Conservation (phyloP, 2,888 invertebrate genomes). For the Megalurothrips usitatus region DNA sequence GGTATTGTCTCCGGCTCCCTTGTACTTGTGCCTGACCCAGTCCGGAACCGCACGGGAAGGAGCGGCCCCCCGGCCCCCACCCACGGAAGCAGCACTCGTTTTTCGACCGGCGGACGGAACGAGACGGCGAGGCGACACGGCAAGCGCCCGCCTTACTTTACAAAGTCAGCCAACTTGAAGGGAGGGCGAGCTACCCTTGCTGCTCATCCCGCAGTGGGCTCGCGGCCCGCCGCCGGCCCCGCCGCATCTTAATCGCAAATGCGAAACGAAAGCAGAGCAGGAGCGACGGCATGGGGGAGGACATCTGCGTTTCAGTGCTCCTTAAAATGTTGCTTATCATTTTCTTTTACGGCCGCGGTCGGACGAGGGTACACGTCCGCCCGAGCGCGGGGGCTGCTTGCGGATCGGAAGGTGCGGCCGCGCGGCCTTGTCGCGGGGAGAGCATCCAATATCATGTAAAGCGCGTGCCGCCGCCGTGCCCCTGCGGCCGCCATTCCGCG, state of each 20-base stretch:
- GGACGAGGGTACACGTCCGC: background rate
- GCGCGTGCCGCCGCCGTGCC: background rate
- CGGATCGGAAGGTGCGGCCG: background rate
- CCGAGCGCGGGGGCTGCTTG: background rate
- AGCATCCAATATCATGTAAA: conserved; percentile 20
- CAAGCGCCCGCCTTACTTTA: no score
- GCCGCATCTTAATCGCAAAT: conserved; percentile 20
- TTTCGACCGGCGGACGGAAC: no score
- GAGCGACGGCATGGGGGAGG: background rate
- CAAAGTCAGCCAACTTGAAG: no score
- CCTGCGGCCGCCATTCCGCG: background rate
- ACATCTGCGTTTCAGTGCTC: conserved; percentile 26
- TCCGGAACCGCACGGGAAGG: no score
- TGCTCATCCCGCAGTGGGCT: background rate
- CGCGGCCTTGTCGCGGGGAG: background rate
- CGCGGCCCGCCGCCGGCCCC: background rate
- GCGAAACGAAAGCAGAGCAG: background rate
- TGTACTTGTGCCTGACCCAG: no score
- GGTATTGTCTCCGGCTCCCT: no score
- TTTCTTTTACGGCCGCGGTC: conserved; percentile 2
- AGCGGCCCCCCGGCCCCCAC: no score
- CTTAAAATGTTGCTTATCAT: conserved; percentile 24
- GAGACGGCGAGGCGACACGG: no score
- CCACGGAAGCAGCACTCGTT: no score
- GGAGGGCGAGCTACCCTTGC: background rate